phyloP scores from a whole-genome alignment of 2,797 vertebrate genomes.

The Graptemys geographica region DNA sequence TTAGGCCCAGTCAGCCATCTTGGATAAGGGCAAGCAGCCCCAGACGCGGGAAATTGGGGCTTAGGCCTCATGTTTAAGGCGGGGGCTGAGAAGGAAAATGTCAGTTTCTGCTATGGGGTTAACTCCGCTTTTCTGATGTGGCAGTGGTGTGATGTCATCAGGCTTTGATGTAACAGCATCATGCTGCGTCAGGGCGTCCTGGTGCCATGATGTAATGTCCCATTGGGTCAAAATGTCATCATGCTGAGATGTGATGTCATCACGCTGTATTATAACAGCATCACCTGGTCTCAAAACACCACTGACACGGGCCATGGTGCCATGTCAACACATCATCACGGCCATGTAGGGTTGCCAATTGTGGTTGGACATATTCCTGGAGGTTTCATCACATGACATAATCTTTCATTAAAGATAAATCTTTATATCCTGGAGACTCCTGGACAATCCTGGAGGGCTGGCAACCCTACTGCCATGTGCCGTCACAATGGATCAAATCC shows the following conservation, averaged over 20 bases:
- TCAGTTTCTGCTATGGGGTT: not conserved
- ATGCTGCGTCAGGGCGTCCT: no score
- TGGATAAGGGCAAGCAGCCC: not conserved
- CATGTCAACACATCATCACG: no score
- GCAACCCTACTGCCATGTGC: not conserved
- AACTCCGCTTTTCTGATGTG: not conserved
- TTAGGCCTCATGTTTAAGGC: no score
- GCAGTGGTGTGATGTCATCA: not conserved
- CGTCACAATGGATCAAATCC: not conserved
- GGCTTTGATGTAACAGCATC: not conserved
- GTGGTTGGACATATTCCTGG: no score
- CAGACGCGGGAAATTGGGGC: not conserved
- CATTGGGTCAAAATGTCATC: not conserved
- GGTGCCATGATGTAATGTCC: no score
- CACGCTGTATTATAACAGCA: not conserved
- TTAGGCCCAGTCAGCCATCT: not conserved
- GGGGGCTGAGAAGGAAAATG: fast-evolving
- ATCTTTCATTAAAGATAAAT: no score
- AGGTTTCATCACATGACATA: no score
- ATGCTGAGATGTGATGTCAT: not conserved
- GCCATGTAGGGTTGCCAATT: no score
- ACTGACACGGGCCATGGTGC: no score
- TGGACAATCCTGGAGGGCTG: not conserved
- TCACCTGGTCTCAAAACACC: fast-evolving
- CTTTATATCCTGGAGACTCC: no score